Evolutionary conservation across 2,888 invertebrate species (phyloP).

Genomic region (Eupithecia pulchellata): DNA sequence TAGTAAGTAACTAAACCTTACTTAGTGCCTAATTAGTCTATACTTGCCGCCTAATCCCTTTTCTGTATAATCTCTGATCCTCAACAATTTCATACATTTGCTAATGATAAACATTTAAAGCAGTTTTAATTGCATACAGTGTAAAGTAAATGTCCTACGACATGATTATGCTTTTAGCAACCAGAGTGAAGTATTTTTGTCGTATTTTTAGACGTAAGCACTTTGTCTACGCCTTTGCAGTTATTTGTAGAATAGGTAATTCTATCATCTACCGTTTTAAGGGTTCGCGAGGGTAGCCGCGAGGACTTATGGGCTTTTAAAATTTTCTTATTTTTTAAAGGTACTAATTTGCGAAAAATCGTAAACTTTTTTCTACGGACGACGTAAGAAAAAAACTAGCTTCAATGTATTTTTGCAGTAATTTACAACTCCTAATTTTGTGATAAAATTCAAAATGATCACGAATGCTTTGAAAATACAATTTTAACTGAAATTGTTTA

Average conservation of each 20-base stretch:
- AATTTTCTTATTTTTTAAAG: too few relatives aligned
- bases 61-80: conserved; percentile 24
- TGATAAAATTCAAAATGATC: too few relatives aligned
- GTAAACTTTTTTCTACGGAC: too few relatives aligned
- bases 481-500: too few relatives aligned
- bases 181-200: conserved; percentile 30
- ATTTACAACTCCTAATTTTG: too few relatives aligned
- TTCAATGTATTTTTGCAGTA: too few relatives aligned
- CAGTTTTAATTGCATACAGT: conserved; percentile 42
- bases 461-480: too few relatives aligned
- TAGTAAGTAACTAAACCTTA: too few relatives aligned
- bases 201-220: conserved; percentile 34
- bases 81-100: conserved; percentile 35
- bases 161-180: conserved; percentile 43
- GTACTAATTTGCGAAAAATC: too few relatives aligned
- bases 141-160: conserved; percentile 34
- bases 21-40: conserved; percentile 27
- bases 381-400: too few relatives aligned
- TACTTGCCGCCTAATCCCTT: conserved; percentile 18
- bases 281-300: too few relatives aligned
- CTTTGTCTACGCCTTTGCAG: conserved; percentile 14
- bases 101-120: conserved; percentile 44
- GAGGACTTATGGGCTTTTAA: too few relatives aligned
- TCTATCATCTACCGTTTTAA: neutral
- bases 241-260: neutral